Evolutionary conservation across 2,113 vertebrate species (phyloP), one percentile per base, ranked within the genome.

Genomic region (Hylia prasina): DNA sequence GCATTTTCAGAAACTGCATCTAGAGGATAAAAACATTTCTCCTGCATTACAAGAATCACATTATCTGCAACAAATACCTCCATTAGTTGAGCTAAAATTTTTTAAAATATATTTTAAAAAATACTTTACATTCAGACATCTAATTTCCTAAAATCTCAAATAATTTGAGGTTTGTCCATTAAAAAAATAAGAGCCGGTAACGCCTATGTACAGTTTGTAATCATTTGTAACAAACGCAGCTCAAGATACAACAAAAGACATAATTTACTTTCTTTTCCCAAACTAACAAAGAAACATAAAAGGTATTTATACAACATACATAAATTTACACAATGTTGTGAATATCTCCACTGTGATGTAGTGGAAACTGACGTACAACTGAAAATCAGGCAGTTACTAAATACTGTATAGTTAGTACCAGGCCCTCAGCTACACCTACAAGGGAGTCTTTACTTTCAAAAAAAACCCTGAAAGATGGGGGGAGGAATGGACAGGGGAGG

Each of bases 391-490:
- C 22, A 58, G 30, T 78, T 66, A 58, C 51, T 73, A 51, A 71
- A 53, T 31, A 76, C 3, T 2, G 1, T 9, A 7, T 10, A 24
- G 40, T 61, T 48, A 75, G 7, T 31, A 31, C 13, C 48, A 68
- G 3, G 14, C 17, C 12, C 65, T 85, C 30, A 68, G 27, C 20
- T 72, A 64, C 11, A 68, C 13, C 51, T 61, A 63, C 47, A 45
- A 78, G 56, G 3, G 18, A 82, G 27, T 47, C 4, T 31, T 45
- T 33, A 71, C 31, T 54, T 61, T 27, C 40, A 25, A n/a, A 8
- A 51, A 18, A 14, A 27, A 0, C 1, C 15, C 14, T 39, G 28
- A 15, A 39, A 79, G 4, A 50, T 9, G 2, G 4, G 1, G 15
- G 11, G 3, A n/a, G 1, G 8, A 30, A 30, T 19, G 17, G 13